A percentile compares a stretch with the other conserved stretches of the same genome.
Conservation (phyloP, 2,113 vertebrate species). For the Sebastes schlegelii region DNA sequence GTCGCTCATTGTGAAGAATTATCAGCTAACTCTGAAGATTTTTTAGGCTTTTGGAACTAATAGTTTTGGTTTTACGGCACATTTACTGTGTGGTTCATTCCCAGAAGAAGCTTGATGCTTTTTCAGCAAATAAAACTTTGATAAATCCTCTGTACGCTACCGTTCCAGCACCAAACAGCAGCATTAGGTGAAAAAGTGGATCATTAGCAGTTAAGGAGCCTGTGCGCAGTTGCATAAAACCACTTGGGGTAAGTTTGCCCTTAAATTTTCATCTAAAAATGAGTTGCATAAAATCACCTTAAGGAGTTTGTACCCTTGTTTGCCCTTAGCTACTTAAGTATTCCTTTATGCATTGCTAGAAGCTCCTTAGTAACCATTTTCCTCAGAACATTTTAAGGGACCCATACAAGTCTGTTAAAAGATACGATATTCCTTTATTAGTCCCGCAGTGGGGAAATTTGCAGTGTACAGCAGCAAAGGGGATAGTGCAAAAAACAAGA, state of each 20-base stretch:
- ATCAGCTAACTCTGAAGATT: not conserved
- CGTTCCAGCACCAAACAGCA: not conserved
- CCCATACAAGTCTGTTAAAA: too few relatives aligned
- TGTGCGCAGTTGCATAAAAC: not conserved
- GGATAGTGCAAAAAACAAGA: too few relatives aligned
- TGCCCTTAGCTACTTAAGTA: too few relatives aligned
- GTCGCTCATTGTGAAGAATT: not conserved
- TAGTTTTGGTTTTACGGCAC: not conserved
- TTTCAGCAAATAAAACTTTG: not conserved
- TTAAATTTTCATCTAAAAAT: not conserved
- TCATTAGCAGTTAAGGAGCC: not conserved
- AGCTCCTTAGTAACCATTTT: too few relatives aligned
- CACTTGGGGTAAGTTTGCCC: too few relatives aligned
- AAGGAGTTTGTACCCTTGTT: too few relatives aligned
- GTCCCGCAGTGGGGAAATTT: too few relatives aligned
- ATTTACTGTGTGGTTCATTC: slow-evolving; percentile 1
- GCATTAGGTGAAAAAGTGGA: not conserved
- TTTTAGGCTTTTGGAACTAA: not conserved
- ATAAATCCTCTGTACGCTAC: not conserved
- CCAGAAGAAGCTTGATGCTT: not conserved
- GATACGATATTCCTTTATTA: too few relatives aligned
- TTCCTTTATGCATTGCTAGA: too few relatives aligned
- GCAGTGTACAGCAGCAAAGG: too few relatives aligned
- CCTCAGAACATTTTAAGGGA: too few relatives aligned
- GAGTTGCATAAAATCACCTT: too few relatives aligned